These are phyloP conservation scores for Andrena cerasifolii DNA, from an alignment of 1,140 invertebrate genomes.

Conservation along the genomic window DNA sequence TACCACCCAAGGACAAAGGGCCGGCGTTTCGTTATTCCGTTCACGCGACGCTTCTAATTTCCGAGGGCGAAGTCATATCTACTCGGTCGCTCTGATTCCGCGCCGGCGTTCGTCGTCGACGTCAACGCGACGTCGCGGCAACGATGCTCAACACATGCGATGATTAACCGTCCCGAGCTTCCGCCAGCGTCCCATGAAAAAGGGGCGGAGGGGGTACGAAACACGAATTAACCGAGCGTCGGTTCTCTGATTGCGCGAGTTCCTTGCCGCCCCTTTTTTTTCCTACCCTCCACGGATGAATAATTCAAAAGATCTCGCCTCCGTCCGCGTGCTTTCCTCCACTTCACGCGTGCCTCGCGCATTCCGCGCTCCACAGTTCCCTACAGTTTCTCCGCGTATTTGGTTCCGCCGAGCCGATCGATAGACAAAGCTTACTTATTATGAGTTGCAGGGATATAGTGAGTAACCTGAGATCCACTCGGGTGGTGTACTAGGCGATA, in stretches of 20 bases:
- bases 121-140: slow-evolving; percentile 6
- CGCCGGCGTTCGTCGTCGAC: neutral
- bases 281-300: slow-evolving; percentile 42
- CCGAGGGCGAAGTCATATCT: slow-evolving; percentile 54
- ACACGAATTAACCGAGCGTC: slow-evolving; percentile 59
- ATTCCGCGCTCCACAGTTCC: slow-evolving; percentile 22
- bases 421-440: neutral
- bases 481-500: too few species aligned
- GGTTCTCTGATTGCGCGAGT: slow-evolving; percentile 55
- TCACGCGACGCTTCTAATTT: slow-evolving; percentile 67
- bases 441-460: too few species aligned
- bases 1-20: slow-evolving; percentile 50
- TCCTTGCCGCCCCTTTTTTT: slow-evolving; percentile 13
- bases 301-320: slow-evolving; percentile 51
- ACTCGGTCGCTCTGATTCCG: slow-evolving; percentile 46
- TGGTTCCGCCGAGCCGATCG: neutral
- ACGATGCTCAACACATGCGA: slow-evolving; percentile 14
- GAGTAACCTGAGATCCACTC: too few species aligned
- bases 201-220: slow-evolving; percentile 42
- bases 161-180: slow-evolving; percentile 58
- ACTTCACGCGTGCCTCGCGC: slow-evolving; percentile 9
- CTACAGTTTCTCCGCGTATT: neutral
- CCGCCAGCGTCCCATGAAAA: slow-evolving; percentile 28
- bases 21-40: slow-evolving; percentile 63
- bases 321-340: slow-evolving; percentile 10